phyloP scores from a whole-genome alignment of 2,888 invertebrate genomes.

The Rhopalosiphum nymphaeae region DNA sequence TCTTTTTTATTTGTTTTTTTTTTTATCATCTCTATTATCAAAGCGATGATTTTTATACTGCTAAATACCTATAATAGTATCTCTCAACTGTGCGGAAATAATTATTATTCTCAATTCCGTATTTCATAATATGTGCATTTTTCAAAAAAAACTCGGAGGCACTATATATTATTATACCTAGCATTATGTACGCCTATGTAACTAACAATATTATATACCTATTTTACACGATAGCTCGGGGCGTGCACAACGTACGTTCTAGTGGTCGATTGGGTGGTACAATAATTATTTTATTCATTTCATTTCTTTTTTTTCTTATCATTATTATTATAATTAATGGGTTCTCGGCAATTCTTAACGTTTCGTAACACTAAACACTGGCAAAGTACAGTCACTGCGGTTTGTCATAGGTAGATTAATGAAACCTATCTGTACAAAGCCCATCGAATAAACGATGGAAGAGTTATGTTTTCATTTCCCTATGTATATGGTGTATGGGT shows the following conservation, averaged over 20 bases:
- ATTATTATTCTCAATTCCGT: not conserved
- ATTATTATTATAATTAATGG: slow-evolving; percentile 60
- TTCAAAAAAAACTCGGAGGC: not conserved
- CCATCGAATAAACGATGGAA: slow-evolving; percentile 12
- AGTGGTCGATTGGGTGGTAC: slow-evolving; percentile 58
- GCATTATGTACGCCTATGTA: not conserved
- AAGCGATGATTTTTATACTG: not conserved
- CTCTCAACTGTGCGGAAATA: not conserved
- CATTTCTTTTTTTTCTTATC: slow-evolving; percentile 13
- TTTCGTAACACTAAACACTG: slow-evolving; percentile 47
- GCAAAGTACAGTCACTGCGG: slow-evolving; percentile 35
- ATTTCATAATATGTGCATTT: not conserved
- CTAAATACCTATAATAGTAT: not conserved
- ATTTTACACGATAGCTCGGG: slow-evolving; percentile 11
- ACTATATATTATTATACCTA: not conserved
- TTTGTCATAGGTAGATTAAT: slow-evolving; percentile 42
- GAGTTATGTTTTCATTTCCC: slow-evolving; percentile 31
- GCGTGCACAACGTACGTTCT: slow-evolving; percentile 43
- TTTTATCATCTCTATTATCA: not conserved
- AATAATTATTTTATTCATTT: slow-evolving; percentile 60
- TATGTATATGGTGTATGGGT: not conserved
- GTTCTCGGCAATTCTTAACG: slow-evolving; percentile 33
- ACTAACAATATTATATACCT: not conserved
- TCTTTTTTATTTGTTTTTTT: not conserved
- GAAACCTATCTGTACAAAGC: slow-evolving; percentile 22